Base-by-base conservation (phyloP, 2,888 invertebrate genomes). In the Lepidonotus clava region DNA sequence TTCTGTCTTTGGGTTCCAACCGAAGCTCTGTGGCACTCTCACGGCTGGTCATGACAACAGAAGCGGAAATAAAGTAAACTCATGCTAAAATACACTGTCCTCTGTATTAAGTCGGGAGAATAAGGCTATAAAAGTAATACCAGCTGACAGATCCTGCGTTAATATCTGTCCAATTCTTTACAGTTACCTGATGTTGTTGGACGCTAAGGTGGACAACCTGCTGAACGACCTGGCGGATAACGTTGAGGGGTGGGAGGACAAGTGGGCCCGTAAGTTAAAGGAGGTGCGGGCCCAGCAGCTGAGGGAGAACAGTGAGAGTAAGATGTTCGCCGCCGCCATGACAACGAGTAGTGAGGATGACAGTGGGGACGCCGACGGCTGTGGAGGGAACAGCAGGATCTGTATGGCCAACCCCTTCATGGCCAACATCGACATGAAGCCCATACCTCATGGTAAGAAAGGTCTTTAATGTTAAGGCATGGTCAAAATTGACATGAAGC, bases 121-220 rank as follows among this genome's bases (percentile, higher is more conserved):
- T n/a, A n/a, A n/a, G n/a, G n/a, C n/a, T n/a, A n/a, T n/a, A n/a
- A n/a, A n/a, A n/a, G n/a, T n/a, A n/a, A n/a, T n/a, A n/a, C n/a
- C n/a, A n/a, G n/a, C n/a, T n/a, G n/a, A n/a, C n/a, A n/a, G n/a
- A n/a, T n/a, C n/a, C n/a, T n/a, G n/a, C n/a, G n/a, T n/a, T n/a
- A n/a, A n/a, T n/a, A n/a, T n/a, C n/a, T n/a, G n/a, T n/a, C n/a
- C 34, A 38, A 6, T 28, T 85, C 18, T 71, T 38, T 67, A 2
- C 61, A 86, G 86, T 38, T 40, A 36, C 32, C 34, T 86, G 51
- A 46, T 28, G 41, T 11, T 41, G 5, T n/a, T 86, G 28, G 67
- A 86, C 32, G 56, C 40, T 46, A 83, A 86, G 56, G 71, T 86
- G n/a, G 77, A 86, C 86, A 40, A 51, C 11, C 46, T 86, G 28